Base-by-base conservation (phyloP, 2,888 invertebrate species). In the Xanthia togata region DNA sequence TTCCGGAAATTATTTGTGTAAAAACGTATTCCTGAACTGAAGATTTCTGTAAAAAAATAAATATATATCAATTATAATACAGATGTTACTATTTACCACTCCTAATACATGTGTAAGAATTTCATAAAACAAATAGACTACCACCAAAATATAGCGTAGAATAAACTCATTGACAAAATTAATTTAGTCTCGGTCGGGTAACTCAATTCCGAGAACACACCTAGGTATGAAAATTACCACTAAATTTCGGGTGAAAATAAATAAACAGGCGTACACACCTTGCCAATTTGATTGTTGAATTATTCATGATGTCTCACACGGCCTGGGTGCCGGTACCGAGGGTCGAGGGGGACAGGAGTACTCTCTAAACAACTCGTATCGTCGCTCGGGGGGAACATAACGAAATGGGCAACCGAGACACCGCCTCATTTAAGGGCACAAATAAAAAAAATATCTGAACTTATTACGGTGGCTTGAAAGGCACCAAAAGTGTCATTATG, bases 211-310 rank as follows among this genome's bases (percentile, higher is more conserved):
- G 70, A 67, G 57, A 74, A 73, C 82, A 90, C 88, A 90, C 86
- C 88, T 91, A 93, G 90, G 89, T 92, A 93, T 91, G 91, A 90
- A 93, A 93, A 94, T 94, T 93, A 92, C 92, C 90, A 90, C 92
- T 91, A 92, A 94, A 94, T 93, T 96, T 93, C 89, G 89, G 90
- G 89, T 89, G 88, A 93, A 95, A 95, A 95, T 95, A 96, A 96
- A 96, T 95, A 96, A 95, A 94, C 93, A 93, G 90, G 89, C 91
- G 92, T 92, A 93, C 92, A 94, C 93, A 95, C 95, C 95, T 95
- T 93, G 94, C 94, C 95, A 95, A 96, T 96, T 96, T 95, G 93
- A 94, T 94, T 93, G 93, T 94, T 96, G 96, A 96, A 96, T 96
- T 93, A 96, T 96, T 95, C 96, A 96, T 96, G 95, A 92, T 90